These are phyloP conservation scores for Pyrrhosoma nymphula DNA, from an alignment of 2,888 invertebrate genomes.

Conservation along the genomic window DNA sequence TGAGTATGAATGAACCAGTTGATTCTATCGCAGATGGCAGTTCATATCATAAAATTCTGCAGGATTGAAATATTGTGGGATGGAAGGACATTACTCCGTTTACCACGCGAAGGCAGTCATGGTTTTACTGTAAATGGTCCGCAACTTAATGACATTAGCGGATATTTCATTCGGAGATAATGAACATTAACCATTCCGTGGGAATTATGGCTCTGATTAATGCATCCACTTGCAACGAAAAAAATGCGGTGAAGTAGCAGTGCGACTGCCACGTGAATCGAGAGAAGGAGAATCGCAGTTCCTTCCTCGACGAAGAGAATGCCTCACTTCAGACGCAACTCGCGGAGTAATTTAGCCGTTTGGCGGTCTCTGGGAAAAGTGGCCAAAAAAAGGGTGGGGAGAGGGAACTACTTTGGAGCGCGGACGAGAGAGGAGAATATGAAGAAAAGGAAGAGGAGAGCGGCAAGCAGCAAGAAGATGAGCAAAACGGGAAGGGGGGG, in stretches of 20 bases:
- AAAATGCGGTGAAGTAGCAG: neutral
- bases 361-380: neutral
- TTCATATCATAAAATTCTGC: too few species aligned
- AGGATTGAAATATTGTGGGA: too few species aligned
- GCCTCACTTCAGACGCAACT: neutral
- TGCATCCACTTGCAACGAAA: neutral
- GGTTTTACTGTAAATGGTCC: too few species aligned
- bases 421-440: neutral
- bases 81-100: too few species aligned
- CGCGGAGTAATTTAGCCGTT: neutral
- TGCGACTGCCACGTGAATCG: neutral
- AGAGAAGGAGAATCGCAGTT: too few species aligned
- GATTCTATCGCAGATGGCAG: too few species aligned
- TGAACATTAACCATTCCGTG: too few species aligned
- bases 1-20: too few species aligned
- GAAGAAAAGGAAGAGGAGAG: neutral
- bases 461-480: too few species aligned
- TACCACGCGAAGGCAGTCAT: too few species aligned
- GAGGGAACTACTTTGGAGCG: neutral
- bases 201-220: neutral
- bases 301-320: neutral
- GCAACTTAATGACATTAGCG: too few species aligned
- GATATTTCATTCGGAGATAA: too few species aligned
- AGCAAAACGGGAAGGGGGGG: neutral
- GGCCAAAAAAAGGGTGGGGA: neutral